Conservation (phyloP, 1,140 invertebrate species). For the Drosophila kikkawai region DNA sequence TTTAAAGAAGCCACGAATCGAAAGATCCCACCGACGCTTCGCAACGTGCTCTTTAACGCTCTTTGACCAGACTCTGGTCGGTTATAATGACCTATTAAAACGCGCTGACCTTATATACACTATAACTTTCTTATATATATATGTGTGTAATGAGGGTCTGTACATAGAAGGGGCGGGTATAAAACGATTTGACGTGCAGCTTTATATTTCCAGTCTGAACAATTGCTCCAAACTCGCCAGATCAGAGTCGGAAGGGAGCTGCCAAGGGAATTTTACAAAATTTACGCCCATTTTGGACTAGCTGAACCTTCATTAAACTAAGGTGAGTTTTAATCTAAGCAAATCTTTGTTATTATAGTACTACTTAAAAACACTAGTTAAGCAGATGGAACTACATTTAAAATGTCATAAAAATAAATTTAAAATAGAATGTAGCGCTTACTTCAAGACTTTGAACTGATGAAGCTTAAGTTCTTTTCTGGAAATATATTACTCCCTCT, state of each 20-base stretch:
- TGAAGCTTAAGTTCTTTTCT: not conserved
- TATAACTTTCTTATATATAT: conserved; percentile 33
- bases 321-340: conserved; percentile 48
- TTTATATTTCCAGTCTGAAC: conserved; percentile 71
- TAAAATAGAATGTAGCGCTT: too few species aligned
- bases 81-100: conserved; percentile 58
- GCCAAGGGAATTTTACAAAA: conserved; percentile 15
- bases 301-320: conserved; percentile 11
- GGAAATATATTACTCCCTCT: not conserved
- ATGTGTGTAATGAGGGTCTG: conserved; percentile 16
- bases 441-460: not conserved
- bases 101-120: conserved; percentile 39
- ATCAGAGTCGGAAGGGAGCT: conserved; percentile 21
- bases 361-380: not conserved
- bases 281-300: conserved; percentile 38
- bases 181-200: conserved; percentile 67
- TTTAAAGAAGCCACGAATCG: conserved; percentile 16
- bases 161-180: conserved; percentile 54
- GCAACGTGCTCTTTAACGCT: conserved; percentile 41
- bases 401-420: not conserved
- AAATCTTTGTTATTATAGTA: not conserved
- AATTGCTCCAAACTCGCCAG: conserved; percentile 40
- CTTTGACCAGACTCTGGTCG: conserved; percentile 29
- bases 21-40: conserved; percentile 20
- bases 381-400: not conserved